phyloP scores from a whole-genome alignment of 2,888 invertebrate species.

The Mimachlamys varia region DNA sequence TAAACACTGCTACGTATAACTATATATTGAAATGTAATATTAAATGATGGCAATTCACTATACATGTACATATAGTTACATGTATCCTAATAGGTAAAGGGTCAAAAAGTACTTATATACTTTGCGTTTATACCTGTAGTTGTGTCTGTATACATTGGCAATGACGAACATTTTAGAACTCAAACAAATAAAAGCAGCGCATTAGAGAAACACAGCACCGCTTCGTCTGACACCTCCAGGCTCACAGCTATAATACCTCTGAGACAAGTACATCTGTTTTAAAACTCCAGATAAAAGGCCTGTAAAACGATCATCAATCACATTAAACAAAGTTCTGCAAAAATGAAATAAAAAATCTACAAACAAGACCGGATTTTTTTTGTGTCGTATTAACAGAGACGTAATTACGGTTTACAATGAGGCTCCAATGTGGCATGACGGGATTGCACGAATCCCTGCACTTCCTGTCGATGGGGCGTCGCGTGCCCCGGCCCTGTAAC shows the following conservation, averaged over 20 bases:
- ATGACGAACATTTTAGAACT: too few relatives aligned
- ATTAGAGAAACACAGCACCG: not conserved
- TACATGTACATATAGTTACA: too few relatives aligned
- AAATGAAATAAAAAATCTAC: not conserved
- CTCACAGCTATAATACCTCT: not conserved
- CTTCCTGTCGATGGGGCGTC: not conserved
- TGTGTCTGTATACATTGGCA: too few relatives aligned
- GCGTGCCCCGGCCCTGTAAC: not conserved
- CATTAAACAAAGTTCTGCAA: not conserved
- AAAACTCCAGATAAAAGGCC: not conserved
- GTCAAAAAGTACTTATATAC: too few relatives aligned
- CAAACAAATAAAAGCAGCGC: not conserved
- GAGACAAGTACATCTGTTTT: not conserved
- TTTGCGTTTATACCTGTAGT: too few relatives aligned
- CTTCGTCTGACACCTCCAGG: not conserved
- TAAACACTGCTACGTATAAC: too few relatives aligned
- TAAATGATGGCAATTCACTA: too few relatives aligned
- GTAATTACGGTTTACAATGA: not conserved
- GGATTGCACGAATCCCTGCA: not conserved
- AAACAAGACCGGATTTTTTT: not conserved
- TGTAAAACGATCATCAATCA: not conserved
- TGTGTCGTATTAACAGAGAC: not conserved
- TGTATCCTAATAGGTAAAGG: too few relatives aligned
- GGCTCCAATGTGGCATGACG: not conserved
- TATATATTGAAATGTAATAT: too few relatives aligned